Evolutionary conservation across 2,113 vertebrate genomes (phyloP).

Genomic region (Mohoua ochrocephala): DNA sequence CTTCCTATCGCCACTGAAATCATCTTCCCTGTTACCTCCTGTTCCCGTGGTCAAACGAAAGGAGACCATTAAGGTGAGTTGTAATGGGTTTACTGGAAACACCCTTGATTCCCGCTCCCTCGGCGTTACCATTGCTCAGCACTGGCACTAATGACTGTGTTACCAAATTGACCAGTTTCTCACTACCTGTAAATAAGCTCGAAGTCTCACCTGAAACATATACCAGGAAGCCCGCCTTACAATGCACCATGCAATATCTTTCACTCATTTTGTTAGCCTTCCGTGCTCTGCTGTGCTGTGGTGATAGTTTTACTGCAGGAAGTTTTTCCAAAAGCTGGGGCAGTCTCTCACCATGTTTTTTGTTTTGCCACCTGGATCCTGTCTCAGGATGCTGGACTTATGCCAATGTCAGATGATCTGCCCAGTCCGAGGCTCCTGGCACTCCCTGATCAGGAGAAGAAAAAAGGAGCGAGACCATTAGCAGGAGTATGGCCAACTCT

Average conservation of each 20-base stretch:
- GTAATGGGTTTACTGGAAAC: background rate
- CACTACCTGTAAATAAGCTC: background rate
- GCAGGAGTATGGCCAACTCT: background rate
- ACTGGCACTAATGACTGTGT: background rate
- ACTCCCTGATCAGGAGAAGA: background rate
- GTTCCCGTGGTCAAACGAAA: background rate
- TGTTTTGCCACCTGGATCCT: background rate
- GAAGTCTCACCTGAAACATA: background rate
- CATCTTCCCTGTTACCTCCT: background rate
- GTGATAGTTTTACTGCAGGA: background rate
- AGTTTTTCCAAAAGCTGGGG: background rate
- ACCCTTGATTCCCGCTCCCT: background rate
- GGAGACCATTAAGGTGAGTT: background rate
- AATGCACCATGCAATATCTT: background rate
- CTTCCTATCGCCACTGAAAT: background rate
- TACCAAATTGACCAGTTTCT: background rate
- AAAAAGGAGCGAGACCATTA: background rate
- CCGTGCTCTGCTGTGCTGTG: rapidly evolving
- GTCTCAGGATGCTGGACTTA: background rate
- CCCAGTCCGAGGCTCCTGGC: background rate
- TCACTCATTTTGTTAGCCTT: background rate
- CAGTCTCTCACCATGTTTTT: background rate
- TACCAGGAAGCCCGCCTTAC: background rate
- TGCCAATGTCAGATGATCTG: background rate
- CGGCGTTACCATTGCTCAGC: background rate